Evolutionary conservation across 2,113 vertebrate genomes (phyloP).

Genomic region (Dasyurus viverrinus): DNA sequence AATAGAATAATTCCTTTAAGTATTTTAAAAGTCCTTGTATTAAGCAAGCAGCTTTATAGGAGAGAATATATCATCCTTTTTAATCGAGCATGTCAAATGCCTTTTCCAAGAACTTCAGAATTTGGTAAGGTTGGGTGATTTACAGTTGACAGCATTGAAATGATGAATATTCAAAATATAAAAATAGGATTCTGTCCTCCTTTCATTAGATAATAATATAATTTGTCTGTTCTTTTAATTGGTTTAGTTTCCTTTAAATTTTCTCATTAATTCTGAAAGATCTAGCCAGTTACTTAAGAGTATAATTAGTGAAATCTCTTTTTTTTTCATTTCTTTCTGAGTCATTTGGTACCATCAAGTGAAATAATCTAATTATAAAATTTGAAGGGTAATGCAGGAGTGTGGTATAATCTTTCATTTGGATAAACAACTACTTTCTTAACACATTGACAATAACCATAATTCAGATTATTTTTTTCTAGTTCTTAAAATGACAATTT

Average conservation of each 20-base stretch:
- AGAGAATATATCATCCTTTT: not conserved
- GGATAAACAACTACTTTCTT: constrained; percentile 78
- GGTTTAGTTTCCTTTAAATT: constrained; percentile 44
- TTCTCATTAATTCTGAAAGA: constrained; percentile 31
- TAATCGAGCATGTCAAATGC: not conserved
- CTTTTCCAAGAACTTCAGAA: not conserved
- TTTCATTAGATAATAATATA: constrained; percentile 30
- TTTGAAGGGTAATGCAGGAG: constrained; percentile 79
- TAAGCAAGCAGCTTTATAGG: not conserved
- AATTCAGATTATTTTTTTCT: constrained; percentile 49
- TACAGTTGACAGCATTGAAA: not conserved
- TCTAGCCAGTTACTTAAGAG: constrained; percentile 24
- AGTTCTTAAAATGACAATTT: constrained; percentile 77
- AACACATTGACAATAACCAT: constrained; percentile 77
- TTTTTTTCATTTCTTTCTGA: constrained; percentile 50
- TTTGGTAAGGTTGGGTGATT: not conserved
- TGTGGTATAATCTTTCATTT: constrained; percentile 77
- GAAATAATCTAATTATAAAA: constrained; percentile 64
- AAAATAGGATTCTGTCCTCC: not conserved
- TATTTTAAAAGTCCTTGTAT: not conserved
- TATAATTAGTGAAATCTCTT: constrained; percentile 49
- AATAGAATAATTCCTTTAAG: not conserved
- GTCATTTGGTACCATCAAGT: constrained; percentile 30
- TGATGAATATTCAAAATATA: not conserved
- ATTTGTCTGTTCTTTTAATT: constrained; percentile 44